phyloP scores from a whole-genome alignment of 2,797 vertebrate species.

The Mus spretus region DNA sequence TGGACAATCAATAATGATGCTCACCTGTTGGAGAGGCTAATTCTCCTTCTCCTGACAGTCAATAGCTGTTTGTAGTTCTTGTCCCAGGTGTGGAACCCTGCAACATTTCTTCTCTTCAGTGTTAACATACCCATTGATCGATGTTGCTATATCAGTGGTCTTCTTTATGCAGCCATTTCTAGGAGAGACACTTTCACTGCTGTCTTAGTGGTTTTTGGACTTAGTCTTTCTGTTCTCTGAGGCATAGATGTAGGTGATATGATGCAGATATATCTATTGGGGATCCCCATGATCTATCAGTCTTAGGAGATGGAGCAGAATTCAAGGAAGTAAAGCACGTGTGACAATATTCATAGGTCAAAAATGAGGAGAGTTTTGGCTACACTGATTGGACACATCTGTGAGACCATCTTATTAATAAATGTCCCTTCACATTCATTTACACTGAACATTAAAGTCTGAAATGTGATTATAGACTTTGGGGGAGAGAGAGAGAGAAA shows the following conservation, averaged over 20 bases:
- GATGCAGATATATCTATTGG: not conserved
- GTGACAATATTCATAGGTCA: not conserved
- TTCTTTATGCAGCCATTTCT: not conserved
- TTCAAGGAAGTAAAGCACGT: not conserved
- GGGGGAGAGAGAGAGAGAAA: too few species aligned
- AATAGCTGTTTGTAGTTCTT: not conserved
- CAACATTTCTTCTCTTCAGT: not conserved
- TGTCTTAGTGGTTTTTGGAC: not conserved
- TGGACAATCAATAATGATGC: not conserved
- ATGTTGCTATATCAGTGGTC: not conserved
- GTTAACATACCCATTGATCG: not conserved
- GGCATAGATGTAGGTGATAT: too few species aligned
- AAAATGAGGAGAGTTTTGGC: not conserved
- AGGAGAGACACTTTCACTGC: not conserved
- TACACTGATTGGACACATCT: not conserved
- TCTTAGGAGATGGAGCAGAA: not conserved
- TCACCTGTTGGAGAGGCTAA: not conserved
- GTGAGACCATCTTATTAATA: not conserved
- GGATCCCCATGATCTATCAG: not conserved
- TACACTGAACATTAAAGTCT: not conserved
- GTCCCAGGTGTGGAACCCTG: not conserved
- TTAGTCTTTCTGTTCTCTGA: not conserved
- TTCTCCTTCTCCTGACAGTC: not conserved
- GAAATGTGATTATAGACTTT: not conserved
- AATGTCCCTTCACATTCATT: not conserved